Conservation (phyloP, 2,888 invertebrate species). For the Drosophila robusta region DNA sequence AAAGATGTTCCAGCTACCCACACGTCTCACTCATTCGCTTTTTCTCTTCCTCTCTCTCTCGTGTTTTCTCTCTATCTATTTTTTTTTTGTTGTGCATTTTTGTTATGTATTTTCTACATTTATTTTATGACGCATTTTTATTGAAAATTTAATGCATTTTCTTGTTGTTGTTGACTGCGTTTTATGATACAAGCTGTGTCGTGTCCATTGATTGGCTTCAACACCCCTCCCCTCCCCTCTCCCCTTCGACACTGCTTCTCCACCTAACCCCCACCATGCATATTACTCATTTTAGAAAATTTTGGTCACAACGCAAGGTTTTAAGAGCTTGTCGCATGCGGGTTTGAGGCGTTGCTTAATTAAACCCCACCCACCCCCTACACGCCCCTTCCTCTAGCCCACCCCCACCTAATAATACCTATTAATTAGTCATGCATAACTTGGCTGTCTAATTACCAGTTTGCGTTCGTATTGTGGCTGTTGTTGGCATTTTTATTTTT, state of each 20-base stretch:
- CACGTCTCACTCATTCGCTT: conserved; percentile 11
- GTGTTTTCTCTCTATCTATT: not conserved
- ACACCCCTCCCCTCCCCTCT: not conserved
- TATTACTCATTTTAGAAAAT: conserved; percentile 23
- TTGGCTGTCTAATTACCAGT: conserved; percentile 25
- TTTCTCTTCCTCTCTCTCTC: not conserved
- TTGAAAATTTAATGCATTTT: conserved; percentile 73
- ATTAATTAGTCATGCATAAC: conserved; percentile 50
- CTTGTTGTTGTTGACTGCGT: conserved; percentile 25
- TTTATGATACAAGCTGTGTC: conserved; percentile 45
- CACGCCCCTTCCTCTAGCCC: not conserved
- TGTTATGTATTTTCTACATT: conserved; percentile 53
- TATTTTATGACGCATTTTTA: conserved; percentile 75
- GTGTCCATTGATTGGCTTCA: conserved; percentile 42
- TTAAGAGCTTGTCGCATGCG: conserved; percentile 33
- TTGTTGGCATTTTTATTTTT: not conserved
- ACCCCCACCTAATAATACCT: conserved; percentile 6
- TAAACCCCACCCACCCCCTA: not conserved
- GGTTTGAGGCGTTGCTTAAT: conserved; percentile 18
- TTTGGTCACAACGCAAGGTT: conserved; percentile 7
- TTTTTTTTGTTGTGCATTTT: conserved; percentile 20
- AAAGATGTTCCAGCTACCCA: conserved; percentile 34
- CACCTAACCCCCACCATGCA: not conserved
- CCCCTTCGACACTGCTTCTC: not conserved
- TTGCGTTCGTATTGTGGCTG: conserved; percentile 39